Evolutionary conservation across 2,888 invertebrate species (phyloP).

Genomic region (Melanchra persicariae): DNA sequence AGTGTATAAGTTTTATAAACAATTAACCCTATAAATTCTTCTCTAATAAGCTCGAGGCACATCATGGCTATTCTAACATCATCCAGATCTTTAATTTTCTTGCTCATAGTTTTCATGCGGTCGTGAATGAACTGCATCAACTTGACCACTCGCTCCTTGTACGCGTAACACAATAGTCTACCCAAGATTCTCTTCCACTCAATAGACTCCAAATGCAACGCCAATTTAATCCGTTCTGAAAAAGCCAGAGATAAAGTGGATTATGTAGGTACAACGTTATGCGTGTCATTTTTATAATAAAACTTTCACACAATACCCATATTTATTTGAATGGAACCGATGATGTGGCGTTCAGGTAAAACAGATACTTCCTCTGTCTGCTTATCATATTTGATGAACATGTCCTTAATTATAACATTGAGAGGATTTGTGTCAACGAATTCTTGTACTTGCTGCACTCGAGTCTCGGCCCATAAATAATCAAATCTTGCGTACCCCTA

Average conservation of each 20-base stretch:
- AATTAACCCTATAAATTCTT: conserved; percentile 93
- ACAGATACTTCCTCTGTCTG: conserved; percentile 92
- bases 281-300: neutral
- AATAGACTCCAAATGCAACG: conserved; percentile 93
- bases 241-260: neutral
- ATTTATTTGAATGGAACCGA: conserved; percentile 95
- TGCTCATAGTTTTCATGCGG: conserved; percentile 92
- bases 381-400: conserved; percentile 93
- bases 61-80: conserved; percentile 95
- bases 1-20: neutral
- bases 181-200: conserved; percentile 95
- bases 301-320: conserved; percentile 90
- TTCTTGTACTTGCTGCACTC: conserved; percentile 92
- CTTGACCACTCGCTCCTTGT: conserved; percentile 93
- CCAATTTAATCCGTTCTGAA: conserved; percentile 92
- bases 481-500: conserved; percentile 89
- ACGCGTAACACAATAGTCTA: conserved; percentile 92
- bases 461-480: conserved; percentile 94
- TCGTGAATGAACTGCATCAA: conserved; percentile 95
- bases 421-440: conserved; percentile 94
- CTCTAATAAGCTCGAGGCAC: conserved; percentile 94
- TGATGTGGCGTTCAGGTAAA: conserved; percentile 91
- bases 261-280: neutral
- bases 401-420: conserved; percentile 94
- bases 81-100: conserved; percentile 94